phyloP scores from a whole-genome alignment of 2,113 vertebrate genomes.

The Eidolon helvum region DNA sequence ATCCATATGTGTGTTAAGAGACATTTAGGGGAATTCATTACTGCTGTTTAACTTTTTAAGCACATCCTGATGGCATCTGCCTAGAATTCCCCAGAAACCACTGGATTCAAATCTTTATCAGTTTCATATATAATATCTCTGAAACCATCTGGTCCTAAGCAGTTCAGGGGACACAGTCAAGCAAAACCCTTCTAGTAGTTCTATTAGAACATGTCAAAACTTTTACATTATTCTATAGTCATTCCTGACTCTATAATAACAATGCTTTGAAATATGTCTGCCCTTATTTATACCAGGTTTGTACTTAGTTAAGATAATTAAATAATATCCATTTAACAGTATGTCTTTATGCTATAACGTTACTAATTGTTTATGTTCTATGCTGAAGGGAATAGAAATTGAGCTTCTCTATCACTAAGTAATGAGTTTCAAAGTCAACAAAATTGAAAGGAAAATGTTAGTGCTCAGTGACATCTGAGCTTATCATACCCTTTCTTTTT shows the following conservation, averaged over 20 bases:
- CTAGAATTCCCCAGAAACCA: constrained; percentile 77
- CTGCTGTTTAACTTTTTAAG: constrained; percentile 74
- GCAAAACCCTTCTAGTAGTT: neutral
- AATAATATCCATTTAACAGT: neutral
- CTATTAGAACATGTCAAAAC: neutral
- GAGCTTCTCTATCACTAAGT: neutral
- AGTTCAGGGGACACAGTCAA: neutral
- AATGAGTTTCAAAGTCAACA: constrained; percentile 32
- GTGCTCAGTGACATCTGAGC: constrained; percentile 2
- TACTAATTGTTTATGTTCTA: neutral
- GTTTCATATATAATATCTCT: constrained; percentile 27
- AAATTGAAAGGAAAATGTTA: constrained; percentile 17
- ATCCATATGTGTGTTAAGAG: constrained; percentile 60
- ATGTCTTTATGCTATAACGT: neutral
- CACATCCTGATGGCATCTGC: constrained; percentile 77
- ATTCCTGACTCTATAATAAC: neutral
- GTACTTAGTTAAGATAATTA: neutral
- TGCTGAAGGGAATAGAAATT: neutral
- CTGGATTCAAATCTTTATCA: constrained; percentile 67
- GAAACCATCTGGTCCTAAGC: constrained; percentile 45
- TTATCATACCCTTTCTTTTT: constrained; percentile 32
- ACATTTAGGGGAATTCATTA: constrained; percentile 74
- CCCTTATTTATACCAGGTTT: neutral
- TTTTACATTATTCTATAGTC: neutral
- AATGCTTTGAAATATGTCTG: neutral